These are phyloP conservation scores for Rhabditophanes sp. DNA, from an alignment of 2,888 invertebrate species.

Conservation along the genomic window DNA sequence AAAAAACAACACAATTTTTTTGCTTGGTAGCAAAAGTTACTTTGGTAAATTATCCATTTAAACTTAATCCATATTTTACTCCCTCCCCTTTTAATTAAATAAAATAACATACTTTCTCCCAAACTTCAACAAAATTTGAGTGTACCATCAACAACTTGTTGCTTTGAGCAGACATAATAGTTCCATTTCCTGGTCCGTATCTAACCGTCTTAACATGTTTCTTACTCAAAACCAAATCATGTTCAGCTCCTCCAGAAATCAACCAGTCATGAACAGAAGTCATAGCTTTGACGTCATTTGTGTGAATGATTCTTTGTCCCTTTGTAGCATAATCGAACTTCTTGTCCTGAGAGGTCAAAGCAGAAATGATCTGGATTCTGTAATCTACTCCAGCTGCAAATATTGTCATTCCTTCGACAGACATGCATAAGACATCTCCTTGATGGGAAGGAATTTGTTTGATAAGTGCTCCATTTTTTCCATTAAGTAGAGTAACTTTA, in stretches of 20 bases:
- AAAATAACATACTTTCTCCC: not conserved
- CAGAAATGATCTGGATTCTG: constrained; percentile 20
- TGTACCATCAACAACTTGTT: too few relatives aligned
- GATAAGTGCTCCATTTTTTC: constrained; percentile 16
- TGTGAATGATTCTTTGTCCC: constrained; percentile 18
- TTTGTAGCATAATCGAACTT: constrained; percentile 17
- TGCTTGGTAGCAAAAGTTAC: too few relatives aligned
- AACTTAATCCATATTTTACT: too few relatives aligned
- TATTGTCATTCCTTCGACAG: constrained; percentile 9
- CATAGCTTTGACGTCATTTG: constrained; percentile 17
- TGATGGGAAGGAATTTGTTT: constrained; percentile 21
- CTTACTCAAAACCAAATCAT: constrained; percentile 13
- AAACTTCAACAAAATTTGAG: not conserved
- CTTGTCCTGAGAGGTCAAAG: constrained; percentile 7
- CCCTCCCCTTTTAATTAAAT: not conserved
- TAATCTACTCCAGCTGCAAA: constrained; percentile 32
- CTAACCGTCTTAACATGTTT: constrained; percentile 1
- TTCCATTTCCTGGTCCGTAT: not conserved
- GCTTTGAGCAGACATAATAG: too few relatives aligned
- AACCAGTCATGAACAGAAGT: constrained; percentile 13
- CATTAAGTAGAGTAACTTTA: constrained; percentile 24
- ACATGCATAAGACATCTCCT: constrained; percentile 23
- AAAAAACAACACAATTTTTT: too few relatives aligned
- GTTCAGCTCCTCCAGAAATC: constrained; percentile 20
- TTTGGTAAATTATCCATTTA: too few relatives aligned